Percentiles rank a stretch among this genome's conserved stretches.
These are phyloP conservation scores for Synergus laeviventris DNA, from an alignment of 2,888 invertebrate genomes.

Conservation along the genomic window DNA sequence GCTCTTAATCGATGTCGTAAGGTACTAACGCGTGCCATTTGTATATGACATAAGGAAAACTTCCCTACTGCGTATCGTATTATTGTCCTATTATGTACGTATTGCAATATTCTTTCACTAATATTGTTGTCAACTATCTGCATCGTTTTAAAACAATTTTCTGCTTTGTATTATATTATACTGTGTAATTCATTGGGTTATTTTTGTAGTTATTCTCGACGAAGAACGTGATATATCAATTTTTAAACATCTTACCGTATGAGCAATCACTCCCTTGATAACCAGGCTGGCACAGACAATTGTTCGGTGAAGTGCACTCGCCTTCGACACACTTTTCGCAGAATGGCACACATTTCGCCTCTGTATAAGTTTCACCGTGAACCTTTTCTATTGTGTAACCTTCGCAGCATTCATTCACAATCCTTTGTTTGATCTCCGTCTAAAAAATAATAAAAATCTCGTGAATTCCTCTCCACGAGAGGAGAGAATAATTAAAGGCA, in stretches of 20 bases:
- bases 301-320: constrained; percentile 79
- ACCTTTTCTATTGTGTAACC: constrained; percentile 81
- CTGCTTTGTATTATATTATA: no score
- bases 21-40: constrained; percentile 22
- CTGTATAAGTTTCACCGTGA: constrained; percentile 55
- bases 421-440: constrained; percentile 83
- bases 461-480: background rate
- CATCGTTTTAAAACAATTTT: no score
- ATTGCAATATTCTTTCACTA: background rate
- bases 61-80: background rate
- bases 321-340: constrained; percentile 77
- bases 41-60: constrained; percentile 41
- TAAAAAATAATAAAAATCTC: constrained; percentile 70
- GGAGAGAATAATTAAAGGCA: background rate
- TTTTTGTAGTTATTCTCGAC: no score
- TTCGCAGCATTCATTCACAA: constrained; percentile 85
- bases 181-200: background rate
- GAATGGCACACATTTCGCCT: constrained; percentile 73
- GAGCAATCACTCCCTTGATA: constrained; percentile 81
- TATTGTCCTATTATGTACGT: background rate
- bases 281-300: constrained; percentile 81
- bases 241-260: constrained; percentile 76
- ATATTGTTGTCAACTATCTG: no score
- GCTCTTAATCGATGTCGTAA: constrained; percentile 57
- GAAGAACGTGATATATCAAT: background rate